These are phyloP conservation scores for Pseudorectes ferrugineus DNA, from an alignment of 2,113 vertebrate genomes.

Conservation along the genomic window DNA sequence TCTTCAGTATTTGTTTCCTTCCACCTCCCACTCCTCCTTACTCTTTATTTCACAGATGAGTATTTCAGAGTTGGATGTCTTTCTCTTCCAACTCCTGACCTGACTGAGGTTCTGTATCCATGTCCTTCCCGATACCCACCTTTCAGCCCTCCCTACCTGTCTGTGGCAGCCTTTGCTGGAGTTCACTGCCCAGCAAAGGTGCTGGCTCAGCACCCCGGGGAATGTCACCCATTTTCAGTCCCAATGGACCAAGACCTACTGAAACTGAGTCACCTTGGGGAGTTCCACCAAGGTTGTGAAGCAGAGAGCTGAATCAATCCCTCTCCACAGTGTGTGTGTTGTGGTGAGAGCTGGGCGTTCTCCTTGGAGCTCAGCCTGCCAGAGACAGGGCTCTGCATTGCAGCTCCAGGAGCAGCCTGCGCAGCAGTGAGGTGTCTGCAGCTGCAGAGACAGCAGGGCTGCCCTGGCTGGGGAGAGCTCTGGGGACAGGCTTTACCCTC, in stretches of 20 bases:
- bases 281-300: background rate
- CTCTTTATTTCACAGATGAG: background rate
- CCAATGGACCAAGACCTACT: background rate
- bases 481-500: background rate
- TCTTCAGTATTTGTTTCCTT: background rate
- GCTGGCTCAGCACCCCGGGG: background rate
- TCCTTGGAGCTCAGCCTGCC: background rate
- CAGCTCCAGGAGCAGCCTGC: background rate
- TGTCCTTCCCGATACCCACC: background rate
- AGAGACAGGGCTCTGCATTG: background rate
- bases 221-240: background rate
- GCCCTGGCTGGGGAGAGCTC: background rate
- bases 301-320: background rate
- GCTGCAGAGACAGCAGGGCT: background rate
- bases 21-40: too few species aligned
- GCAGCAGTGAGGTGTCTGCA: background rate
- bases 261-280: background rate
- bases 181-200: background rate
- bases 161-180: background rate
- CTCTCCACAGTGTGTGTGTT: background rate
- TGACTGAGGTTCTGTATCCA: background rate
- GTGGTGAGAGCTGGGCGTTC: background rate
- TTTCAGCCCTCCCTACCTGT: background rate
- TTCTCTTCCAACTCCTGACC: background rate
- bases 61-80: background rate